Evolutionary conservation across 2,113 vertebrate species (phyloP), one percentile per base, ranked within the genome.

Genomic region (Chaetodon trifascialis): DNA sequence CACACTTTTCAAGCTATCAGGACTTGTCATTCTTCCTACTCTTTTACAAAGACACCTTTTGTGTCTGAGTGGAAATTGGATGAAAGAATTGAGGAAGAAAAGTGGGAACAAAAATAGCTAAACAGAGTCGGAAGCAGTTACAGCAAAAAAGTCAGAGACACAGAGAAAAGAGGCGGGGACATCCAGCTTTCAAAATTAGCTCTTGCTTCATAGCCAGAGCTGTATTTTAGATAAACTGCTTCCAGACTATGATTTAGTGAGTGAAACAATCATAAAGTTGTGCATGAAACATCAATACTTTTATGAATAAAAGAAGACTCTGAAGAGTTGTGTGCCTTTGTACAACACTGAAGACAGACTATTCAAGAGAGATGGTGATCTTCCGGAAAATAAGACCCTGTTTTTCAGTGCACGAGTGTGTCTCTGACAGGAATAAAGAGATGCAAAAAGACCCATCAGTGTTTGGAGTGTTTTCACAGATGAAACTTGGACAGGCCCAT

Each of bases 61-160:
- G 90, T 93, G 78, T 90, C 77, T 83, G 63, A 77, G 73, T 85
- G 36, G 51, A 87, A 89, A 88, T 79, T 83, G 86, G 88, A 94
- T 93, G 69, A 92, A 94, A 92, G 86, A 76, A 70, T 49, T 36
- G 2, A 4, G 4, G 21, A 63, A 76, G 81, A 80, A 76, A 86
- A 78, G 38, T n/a, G 34, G 30, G 83, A 89, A 84, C 89, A 94
- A 94, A 94, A 94, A 94, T 89, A 94, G 85, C 88, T 80, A 72
- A 87, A 91, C 72, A 85, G 63, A 90, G 72, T 72, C 51, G 23
- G 83, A 92, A 87, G 76, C 52, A 70, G 73, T 74, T 82, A 76
- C 70, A 88, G 83, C 88, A 85, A 82, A 86, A 86, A 91, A 91
- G 83, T 80, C 76, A 83, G 59, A 88, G 64, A 38, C 58, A 51